Conservation (phyloP, 1,140 invertebrate genomes). For the Hyles euphorbiae region DNA sequence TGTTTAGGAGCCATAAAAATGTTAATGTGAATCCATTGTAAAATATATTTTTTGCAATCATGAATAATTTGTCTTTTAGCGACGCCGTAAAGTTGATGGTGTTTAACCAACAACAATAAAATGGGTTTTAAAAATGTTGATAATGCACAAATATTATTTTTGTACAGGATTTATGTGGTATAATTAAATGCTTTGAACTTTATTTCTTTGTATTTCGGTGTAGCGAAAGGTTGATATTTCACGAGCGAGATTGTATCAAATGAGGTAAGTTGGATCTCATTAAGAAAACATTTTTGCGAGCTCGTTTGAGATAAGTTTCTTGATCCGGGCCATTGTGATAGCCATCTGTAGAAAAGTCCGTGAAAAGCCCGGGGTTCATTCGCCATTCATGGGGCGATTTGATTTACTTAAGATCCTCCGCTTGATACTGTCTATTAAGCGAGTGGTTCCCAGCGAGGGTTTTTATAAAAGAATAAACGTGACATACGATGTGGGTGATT, state of each 20-base stretch:
- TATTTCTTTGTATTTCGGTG: too few species aligned
- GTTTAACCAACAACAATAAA: too few species aligned
- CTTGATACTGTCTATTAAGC: conserved; percentile 70
- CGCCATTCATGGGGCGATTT: conserved; percentile 72
- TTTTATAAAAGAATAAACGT: conserved; percentile 36
- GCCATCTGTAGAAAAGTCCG: conserved; percentile 61
- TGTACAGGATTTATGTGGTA: too few species aligned
- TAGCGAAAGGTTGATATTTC: too few species aligned
- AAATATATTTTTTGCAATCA: conserved; percentile 42
- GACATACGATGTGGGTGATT: conserved; percentile 9
- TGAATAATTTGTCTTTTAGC: conserved; percentile 15
- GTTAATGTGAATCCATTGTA: conserved; percentile 49
- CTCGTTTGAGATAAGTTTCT: conserved; percentile 60
- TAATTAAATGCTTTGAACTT: too few species aligned
- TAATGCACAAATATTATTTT: too few species aligned
- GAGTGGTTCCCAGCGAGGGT: conserved; percentile 41
- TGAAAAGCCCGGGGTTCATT: conserved; percentile 68
- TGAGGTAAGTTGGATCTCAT: conserved; percentile 64
- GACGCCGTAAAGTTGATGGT: not conserved
- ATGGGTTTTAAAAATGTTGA: too few species aligned
- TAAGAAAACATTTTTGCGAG: conserved; percentile 67
- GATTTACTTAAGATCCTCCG: conserved; percentile 73
- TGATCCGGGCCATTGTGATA: conserved; percentile 71
- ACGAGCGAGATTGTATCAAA: conserved; percentile 43
- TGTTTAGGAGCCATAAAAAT: conserved; percentile 67